phyloP scores from a whole-genome alignment of 1,140 invertebrate genomes.

The Drosophila nebulosa region DNA sequence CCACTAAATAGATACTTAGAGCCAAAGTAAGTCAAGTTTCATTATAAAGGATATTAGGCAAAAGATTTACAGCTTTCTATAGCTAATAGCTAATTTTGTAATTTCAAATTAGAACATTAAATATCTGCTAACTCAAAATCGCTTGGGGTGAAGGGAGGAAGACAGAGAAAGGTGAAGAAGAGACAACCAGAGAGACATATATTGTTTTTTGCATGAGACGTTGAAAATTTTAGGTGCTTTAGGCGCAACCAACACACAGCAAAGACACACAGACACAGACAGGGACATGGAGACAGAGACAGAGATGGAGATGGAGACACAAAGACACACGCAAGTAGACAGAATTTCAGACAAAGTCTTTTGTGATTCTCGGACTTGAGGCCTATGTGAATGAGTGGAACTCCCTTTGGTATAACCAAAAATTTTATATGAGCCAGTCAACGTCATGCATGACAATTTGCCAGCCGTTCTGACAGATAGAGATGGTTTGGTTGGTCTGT shows the following conservation, averaged over 20 bases:
- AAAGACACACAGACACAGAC: background rate
- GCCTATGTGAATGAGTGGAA: conserved; percentile 11
- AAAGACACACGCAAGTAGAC: background rate
- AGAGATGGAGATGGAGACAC: background rate
- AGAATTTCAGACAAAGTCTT: conserved; percentile 15
- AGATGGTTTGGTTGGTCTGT: background rate
- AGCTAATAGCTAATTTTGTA: too few species aligned
- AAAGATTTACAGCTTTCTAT: too few species aligned
- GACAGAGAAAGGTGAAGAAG: background rate
- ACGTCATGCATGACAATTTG: conserved; percentile 75
- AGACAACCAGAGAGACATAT: background rate
- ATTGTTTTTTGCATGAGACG: background rate
- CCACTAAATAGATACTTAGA: too few species aligned
- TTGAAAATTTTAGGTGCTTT: background rate
- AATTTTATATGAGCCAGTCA: conserved; percentile 45
- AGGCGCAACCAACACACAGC: background rate
- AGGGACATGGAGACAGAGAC: background rate
- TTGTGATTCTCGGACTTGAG: conserved; percentile 34
- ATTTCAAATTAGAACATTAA: too few species aligned
- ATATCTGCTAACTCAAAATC: too few species aligned
- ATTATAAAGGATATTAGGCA: too few species aligned
- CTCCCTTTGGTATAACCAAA: conserved; percentile 15
- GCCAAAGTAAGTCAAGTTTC: too few species aligned
- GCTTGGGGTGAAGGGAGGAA: too few species aligned
- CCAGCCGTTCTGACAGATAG: background rate